phyloP scores from a whole-genome alignment of 2,113 vertebrate genomes.

The human region DNA sequence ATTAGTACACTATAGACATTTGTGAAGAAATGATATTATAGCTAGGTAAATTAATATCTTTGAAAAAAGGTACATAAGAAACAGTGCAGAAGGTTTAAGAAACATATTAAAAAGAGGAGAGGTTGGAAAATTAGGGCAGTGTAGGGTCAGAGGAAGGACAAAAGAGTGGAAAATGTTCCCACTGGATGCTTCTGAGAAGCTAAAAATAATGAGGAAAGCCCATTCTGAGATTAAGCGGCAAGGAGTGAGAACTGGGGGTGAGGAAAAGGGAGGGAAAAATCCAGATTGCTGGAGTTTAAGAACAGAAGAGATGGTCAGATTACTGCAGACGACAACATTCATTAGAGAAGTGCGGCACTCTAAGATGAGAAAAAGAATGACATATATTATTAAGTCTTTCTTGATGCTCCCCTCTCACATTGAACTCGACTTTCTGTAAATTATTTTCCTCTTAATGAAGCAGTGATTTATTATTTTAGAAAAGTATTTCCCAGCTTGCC shows the following conservation, averaged over 20 bases:
- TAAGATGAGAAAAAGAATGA: background rate
- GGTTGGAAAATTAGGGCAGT: background rate
- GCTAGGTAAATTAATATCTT: background rate
- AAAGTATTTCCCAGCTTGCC: background rate
- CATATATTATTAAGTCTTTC: background rate
- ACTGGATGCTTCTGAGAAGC: background rate
- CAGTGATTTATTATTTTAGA: background rate
- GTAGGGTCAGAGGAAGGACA: background rate
- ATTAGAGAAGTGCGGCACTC: background rate
- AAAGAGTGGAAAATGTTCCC: background rate
- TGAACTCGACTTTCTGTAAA: slow-evolving; percentile 4
- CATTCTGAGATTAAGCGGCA: background rate
- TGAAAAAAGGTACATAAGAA: background rate
- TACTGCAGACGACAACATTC: background rate
- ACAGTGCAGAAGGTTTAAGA: background rate
- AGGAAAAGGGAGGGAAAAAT: background rate
- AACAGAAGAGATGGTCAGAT: background rate
- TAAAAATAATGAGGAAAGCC: background rate
- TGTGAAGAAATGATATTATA: background rate
- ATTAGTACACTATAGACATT: background rate
- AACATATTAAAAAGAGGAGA: background rate
- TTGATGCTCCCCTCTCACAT: background rate
- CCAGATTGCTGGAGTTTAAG: background rate
- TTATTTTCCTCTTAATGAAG: background rate
- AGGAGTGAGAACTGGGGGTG: background rate